A percentile compares a stretch with the other conserved stretches of the same genome.
phyloP scores from a whole-genome alignment of 1,140 invertebrate species.

The Phymorhynchus buccinoides region DNA sequence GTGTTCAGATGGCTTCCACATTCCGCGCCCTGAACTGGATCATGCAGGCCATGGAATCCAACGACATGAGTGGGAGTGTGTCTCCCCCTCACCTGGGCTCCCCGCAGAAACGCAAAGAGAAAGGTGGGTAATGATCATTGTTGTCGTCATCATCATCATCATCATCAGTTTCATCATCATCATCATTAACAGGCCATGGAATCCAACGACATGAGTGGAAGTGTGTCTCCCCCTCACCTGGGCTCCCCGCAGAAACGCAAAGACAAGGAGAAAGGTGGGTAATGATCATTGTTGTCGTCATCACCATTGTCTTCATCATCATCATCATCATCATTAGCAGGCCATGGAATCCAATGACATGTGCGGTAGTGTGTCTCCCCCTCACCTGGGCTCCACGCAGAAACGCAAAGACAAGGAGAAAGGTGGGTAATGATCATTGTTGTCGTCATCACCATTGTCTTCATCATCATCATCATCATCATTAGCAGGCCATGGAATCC shows the following conservation, averaged over 20 bases:
- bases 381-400: background rate
- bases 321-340: no score
- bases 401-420: slow-evolving; percentile 39
- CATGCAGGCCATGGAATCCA: slow-evolving; percentile 55
- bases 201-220: slow-evolving; percentile 45
- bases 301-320: no score
- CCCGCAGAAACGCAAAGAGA: slow-evolving; percentile 31
- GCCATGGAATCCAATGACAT: slow-evolving; percentile 52
- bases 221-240: slow-evolving; percentile 23
- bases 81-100: slow-evolving; percentile 20
- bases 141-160: no score
- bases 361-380: slow-evolving; percentile 26
- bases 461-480: no score
- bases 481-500: slow-evolving; percentile 52
- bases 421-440: slow-evolving; percentile 31
- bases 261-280: slow-evolving; percentile 38
- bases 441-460: no score
- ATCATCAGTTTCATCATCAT: no score
- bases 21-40: slow-evolving; percentile 61
- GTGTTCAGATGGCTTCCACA: slow-evolving; percentile 55
- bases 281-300: no score
- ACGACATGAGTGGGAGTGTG: slow-evolving; percentile 37
- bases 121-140: slow-evolving; percentile 31
- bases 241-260: slow-evolving; percentile 23
- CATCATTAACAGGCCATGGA: slow-evolving; percentile 52